These are phyloP conservation scores for Turnix velox DNA, from an alignment of 2,113 vertebrate species.

Conservation along the genomic window DNA sequence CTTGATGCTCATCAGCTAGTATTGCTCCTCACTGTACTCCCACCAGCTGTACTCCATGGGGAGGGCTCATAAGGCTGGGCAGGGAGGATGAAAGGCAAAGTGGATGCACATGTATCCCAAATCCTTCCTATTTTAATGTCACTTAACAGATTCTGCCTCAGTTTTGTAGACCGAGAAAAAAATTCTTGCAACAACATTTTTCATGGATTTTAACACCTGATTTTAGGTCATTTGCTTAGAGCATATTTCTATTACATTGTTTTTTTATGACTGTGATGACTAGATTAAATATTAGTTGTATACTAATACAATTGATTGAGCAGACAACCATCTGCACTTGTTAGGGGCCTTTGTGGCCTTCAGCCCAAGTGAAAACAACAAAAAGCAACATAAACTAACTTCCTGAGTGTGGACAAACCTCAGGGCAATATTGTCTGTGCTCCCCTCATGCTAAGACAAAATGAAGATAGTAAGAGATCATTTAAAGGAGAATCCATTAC, in stretches of 20 bases:
- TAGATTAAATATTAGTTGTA: neutral
- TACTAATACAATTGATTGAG: neutral
- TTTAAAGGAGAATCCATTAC: neutral
- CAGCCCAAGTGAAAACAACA: neutral
- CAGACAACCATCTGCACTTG: neutral
- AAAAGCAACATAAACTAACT: neutral
- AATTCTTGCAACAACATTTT: neutral
- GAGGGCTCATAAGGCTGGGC: neutral
- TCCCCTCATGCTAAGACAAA: neutral
- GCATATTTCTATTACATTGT: neutral
- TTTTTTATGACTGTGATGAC: neutral
- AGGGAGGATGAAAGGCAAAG: neutral
- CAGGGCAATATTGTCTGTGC: neutral
- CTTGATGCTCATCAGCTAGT: neutral
- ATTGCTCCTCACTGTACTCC: neutral
- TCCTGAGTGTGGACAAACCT: neutral
- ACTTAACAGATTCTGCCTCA: neutral
- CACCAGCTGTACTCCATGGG: neutral
- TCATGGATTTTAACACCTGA: neutral
- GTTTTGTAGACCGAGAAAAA: neutral
- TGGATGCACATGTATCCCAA: fast-evolving
- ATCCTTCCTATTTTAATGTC: neutral
- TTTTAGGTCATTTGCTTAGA: neutral
- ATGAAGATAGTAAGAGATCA: neutral
- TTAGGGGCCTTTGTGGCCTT: neutral